These are phyloP conservation scores for Genyomyrus donnyi DNA, from an alignment of 2,113 vertebrate genomes.

Conservation along the genomic window DNA sequence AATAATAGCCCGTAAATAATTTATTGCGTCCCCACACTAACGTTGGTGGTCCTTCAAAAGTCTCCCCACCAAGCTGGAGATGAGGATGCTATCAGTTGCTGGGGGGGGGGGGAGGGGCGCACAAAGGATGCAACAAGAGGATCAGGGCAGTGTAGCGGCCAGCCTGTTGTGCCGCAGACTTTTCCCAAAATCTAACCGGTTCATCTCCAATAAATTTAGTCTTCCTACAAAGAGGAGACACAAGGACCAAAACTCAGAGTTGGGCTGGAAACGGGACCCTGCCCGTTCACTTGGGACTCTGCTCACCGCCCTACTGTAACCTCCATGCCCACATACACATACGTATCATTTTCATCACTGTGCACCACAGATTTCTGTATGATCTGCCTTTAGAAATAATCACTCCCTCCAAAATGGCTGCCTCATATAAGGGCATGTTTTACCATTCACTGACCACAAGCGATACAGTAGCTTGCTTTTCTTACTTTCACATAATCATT, in stretches of 20 bases:
- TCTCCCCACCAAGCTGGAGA: not conserved
- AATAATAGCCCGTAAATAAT: conserved; percentile 13
- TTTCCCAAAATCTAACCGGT: not conserved
- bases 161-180: not conserved
- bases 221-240: not conserved
- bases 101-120: not conserved
- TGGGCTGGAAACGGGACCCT: not conserved
- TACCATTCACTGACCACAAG: not conserved
- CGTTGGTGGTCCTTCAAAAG: conserved; percentile 7
- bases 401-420: not conserved
- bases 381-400: not conserved
- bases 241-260: not conserved
- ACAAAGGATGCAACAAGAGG: not conserved
- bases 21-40: not conserved
- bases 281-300: not conserved
- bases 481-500: not conserved
- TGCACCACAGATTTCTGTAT: not conserved
- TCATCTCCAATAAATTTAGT: not conserved
- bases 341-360: not conserved
- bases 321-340: not conserved
- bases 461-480: not conserved
- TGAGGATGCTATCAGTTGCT: not conserved
- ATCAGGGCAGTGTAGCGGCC: not conserved
- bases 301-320: not conserved
- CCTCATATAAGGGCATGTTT: not conserved